Evolutionary conservation across 2,113 vertebrate genomes (phyloP), one percentile per base, ranked within the genome.

Genomic region (Rafetus swinhoei): DNA sequence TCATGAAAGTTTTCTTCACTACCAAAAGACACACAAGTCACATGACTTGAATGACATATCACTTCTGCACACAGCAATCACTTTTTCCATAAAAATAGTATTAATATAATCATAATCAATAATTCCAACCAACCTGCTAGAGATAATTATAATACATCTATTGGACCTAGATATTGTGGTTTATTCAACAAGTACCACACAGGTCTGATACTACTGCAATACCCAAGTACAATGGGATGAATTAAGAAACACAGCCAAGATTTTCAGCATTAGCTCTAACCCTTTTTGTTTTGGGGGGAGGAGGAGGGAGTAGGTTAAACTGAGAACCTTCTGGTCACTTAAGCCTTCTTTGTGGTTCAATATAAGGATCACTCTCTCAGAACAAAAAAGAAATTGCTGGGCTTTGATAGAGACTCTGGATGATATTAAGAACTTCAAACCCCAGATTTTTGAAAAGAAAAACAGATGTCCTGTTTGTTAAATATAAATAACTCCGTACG

Each of bases 351-450:
- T 96, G 95, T 92, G 95, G 94, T 93, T 97, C 97, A 90, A 91
- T 92, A 14, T 86, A 90, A 92, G 82, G 92, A 93, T 93, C 57
- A 19, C 89, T 96, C 92, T 95, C 96, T 97, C 95, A 94, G 96
- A 98, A 98, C 97, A 97, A 97, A 96, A 97, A 97, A 95, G 97
- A 95, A 96, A 96, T 97, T 97, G 97, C 89, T 7, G 79, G 87
- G 97, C 97, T 98, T 98, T 97, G 97, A 97, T 97, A 98, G 96
- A 95, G 96, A 98, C 97, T 98, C 98, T 98, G 98, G 98, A 98
- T 98, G 97, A 98, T 98, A 98, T 98, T 98, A 98, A 98, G 97
- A 97, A 98, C 98, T 98, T 98, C 98, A 98, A 98, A 98, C 97
- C 87, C 97, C 97, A 97, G 97, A 97, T 97, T 96, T 97, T 91